A percentile compares a stretch with the other conserved stretches of the same genome.
These are phyloP conservation scores for Brachypalpus laphriformis DNA, from an alignment of 2,888 invertebrate species.

Conservation along the genomic window DNA sequence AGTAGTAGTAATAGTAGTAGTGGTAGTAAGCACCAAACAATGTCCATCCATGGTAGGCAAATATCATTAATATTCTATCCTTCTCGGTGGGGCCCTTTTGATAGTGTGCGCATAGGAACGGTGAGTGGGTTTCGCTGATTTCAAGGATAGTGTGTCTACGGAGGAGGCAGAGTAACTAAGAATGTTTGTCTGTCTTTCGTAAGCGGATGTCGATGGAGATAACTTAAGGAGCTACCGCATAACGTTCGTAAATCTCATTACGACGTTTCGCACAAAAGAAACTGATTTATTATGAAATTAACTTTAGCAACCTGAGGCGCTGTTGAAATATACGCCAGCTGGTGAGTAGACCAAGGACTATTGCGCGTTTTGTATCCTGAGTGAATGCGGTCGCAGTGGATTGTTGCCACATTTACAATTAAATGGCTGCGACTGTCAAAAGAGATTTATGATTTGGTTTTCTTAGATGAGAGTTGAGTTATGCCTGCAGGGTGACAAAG, in stretches of 20 bases:
- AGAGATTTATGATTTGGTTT: conserved; percentile 12
- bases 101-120: conserved; percentile 1
- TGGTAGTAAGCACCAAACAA: background rate
- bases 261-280: conserved; percentile 41
- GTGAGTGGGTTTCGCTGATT: background rate
- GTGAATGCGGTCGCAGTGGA: background rate
- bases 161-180: background rate
- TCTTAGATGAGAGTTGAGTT: background rate
- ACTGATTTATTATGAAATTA: conserved; percentile 68
- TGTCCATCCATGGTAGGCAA: conserved; percentile 50
- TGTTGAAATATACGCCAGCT: conserved; percentile 33
- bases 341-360: background rate
- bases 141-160: background rate
- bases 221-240: conserved; percentile 36
- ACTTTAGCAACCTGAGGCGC: conserved; percentile 51
- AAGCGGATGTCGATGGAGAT: conserved; percentile 44
- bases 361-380: background rate
- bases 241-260: conserved; percentile 69
- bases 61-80: conserved; percentile 67
- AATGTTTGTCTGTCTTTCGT: background rate
- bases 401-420: conserved; percentile 10
- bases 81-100: background rate
- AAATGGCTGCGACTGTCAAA: conserved; percentile 11
- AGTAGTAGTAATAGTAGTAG: background rate
- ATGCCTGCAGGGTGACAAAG: background rate